These are phyloP conservation scores for Malurus splendens DNA, from an alignment of 2,797 vertebrate species.

Conservation along the genomic window DNA sequence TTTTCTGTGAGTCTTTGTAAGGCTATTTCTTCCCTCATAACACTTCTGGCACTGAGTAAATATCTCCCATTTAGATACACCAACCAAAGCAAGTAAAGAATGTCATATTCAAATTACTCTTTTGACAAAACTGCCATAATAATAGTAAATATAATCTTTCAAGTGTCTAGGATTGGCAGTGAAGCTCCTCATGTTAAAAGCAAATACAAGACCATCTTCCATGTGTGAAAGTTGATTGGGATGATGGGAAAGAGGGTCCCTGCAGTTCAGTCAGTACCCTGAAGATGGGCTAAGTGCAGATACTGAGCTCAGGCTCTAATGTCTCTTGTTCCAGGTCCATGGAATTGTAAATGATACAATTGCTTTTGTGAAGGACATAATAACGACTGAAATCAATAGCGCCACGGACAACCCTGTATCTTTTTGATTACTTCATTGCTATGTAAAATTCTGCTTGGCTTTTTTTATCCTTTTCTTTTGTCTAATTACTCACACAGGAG, in stretches of 20 bases:
- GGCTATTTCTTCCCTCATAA: neutral
- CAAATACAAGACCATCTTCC: neutral
- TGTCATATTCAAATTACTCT: neutral
- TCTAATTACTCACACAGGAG: neutral
- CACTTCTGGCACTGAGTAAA: neutral
- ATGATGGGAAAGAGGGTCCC: neutral
- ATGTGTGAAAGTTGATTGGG: neutral
- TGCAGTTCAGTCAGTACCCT: neutral
- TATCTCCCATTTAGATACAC: neutral
- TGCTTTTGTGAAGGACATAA: slow-evolving; percentile 89
- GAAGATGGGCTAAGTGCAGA: neutral
- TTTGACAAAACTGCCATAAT: neutral
- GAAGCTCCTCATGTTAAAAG: neutral
- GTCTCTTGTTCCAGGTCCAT: slow-evolving; percentile 81
- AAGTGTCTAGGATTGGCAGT: neutral
- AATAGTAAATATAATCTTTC: neutral
- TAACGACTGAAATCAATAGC: slow-evolving; percentile 94
- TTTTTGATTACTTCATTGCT: slow-evolving; percentile 48
- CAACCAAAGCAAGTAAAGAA: neutral
- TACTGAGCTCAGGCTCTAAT: neutral
- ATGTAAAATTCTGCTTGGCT: neutral
- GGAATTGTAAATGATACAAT: slow-evolving; percentile 94
- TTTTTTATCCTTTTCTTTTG: neutral
- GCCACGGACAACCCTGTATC: slow-evolving; percentile 99
- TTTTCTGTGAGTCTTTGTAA: neutral